phyloP scores from a whole-genome alignment of 1,140 invertebrate species.

The Xylocopa sonorina region DNA sequence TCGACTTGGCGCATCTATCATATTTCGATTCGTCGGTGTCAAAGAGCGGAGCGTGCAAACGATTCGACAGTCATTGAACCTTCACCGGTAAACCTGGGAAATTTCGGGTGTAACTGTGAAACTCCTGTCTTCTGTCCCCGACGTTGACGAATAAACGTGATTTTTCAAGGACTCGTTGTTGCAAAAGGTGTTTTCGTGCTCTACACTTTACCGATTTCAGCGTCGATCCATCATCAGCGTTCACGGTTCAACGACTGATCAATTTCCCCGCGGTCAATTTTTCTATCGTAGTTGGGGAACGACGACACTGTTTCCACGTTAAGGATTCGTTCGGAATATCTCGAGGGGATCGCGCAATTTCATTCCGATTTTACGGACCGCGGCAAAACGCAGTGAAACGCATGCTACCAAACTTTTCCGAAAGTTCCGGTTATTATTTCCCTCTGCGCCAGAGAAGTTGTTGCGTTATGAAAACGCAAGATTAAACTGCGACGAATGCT shows the following conservation, averaged over 20 bases:
- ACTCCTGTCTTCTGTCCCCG: not conserved
- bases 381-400: no score
- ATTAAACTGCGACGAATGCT: not conserved
- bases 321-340: not conserved
- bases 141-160: not conserved
- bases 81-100: not conserved
- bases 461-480: not conserved
- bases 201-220: not conserved
- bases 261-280: not conserved
- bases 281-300: not conserved
- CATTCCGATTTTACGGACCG: not conserved
- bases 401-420: not conserved
- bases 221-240: not conserved
- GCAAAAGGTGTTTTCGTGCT: not conserved
- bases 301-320: not conserved
- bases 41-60: not conserved
- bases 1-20: constrained; percentile 4
- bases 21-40: constrained; percentile 5
- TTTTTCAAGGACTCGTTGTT: not conserved
- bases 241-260: not conserved
- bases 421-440: not conserved
- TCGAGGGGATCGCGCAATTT: not conserved
- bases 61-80: not conserved
- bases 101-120: not conserved
- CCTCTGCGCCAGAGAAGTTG: not conserved